A percentile compares a stretch with the other conserved stretches of the same genome.
These are phyloP conservation scores for Pelusios castaneus DNA, from an alignment of 2,113 vertebrate species.

Conservation along the genomic window DNA sequence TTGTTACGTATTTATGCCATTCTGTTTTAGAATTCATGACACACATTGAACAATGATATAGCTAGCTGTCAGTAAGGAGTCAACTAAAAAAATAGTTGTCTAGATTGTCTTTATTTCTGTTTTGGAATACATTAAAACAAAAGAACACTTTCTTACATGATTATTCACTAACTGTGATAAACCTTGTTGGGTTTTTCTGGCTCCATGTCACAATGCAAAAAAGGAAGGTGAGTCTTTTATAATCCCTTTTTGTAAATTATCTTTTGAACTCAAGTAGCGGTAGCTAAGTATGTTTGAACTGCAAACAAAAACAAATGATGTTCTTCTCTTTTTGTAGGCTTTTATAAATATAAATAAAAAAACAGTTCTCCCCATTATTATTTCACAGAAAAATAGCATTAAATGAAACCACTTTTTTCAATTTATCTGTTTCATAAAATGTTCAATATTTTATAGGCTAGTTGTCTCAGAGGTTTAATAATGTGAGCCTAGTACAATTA, in stretches of 20 bases:
- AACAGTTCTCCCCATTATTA: background rate
- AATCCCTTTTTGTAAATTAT: background rate
- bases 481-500: background rate
- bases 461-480: background rate
- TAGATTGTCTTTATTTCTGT: background rate
- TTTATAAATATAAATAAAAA: background rate
- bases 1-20: background rate
- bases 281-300: background rate
- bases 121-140: background rate
- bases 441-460: background rate
- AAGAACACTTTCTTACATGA: background rate
- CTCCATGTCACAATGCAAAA: background rate
- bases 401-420: background rate
- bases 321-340: background rate
- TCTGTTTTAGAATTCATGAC: background rate
- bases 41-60: background rate
- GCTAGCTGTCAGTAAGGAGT: background rate
- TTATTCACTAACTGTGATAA: background rate
- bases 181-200: background rate
- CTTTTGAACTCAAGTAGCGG: background rate
- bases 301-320: rapidly evolving
- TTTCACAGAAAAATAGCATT: background rate
- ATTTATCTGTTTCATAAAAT: background rate
- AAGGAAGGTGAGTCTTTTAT: background rate
- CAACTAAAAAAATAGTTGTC: background rate